Conservation (phyloP, 2,888 invertebrate genomes). For the Prionchulus punctatus region DNA sequence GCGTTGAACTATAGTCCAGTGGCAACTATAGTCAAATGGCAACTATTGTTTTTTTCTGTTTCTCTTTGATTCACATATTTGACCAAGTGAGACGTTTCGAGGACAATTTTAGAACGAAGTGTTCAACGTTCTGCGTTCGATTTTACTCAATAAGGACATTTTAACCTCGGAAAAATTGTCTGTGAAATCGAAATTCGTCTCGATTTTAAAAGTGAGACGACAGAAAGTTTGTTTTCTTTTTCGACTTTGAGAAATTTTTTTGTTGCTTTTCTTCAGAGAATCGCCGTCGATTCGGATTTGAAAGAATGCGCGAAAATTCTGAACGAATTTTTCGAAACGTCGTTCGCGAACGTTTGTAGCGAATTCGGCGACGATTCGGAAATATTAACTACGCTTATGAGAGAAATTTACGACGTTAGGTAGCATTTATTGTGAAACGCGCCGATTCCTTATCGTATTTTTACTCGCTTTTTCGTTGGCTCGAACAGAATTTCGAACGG, state of each 20-base stretch:
- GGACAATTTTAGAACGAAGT: not conserved
- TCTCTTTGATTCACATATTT: too few relatives aligned
- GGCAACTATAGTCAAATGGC: not conserved
- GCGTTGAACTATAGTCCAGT: not conserved
- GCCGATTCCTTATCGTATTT: too few relatives aligned
- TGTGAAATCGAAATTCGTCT: not conserved
- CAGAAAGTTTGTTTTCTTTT: too few relatives aligned
- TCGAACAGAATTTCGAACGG: not conserved
- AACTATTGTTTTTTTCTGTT: not conserved
- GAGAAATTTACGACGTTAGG: not conserved
- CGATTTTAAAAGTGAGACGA: not conserved
- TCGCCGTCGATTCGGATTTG: too few relatives aligned
- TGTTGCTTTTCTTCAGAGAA: too few relatives aligned
- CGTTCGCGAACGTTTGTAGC: not conserved
- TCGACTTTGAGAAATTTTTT: too few relatives aligned
- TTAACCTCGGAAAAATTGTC: not conserved
- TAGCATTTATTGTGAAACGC: too few relatives aligned
- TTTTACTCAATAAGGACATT: conserved; percentile 7
- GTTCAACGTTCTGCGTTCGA: not conserved
- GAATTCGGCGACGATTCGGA: not conserved
- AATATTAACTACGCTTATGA: not conserved
- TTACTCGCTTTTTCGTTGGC: not conserved
- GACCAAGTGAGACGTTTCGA: too few relatives aligned
- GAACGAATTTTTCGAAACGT: not conserved
- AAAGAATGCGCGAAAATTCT: not conserved